Base-by-base conservation (phyloP, 1,140 invertebrate species). In the Eurosta solidaginis region DNA sequence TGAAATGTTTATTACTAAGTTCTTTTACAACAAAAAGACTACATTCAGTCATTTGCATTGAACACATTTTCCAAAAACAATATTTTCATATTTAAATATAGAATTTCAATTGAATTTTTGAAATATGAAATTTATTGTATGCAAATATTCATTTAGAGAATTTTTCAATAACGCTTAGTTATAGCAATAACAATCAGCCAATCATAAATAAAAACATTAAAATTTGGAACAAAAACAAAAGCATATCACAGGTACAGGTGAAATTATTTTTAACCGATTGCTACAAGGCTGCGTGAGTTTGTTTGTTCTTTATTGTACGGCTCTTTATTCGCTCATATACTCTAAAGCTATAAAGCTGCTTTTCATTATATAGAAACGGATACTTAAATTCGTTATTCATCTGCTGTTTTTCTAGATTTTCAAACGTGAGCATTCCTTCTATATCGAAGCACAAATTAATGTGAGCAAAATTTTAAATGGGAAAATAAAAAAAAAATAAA, bases 391-490 rank as follows among this genome's bases (percentile, higher is more conserved):
- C 40, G 17, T 40, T 68, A 68, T 68, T 68, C 36, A 20, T n/a
- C n/a, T n/a, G 59, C n/a, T 42, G 59, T 10, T 68, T 36, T 68
- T 14, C 3, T 36, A 25, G 49, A n/a, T 52, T n/a, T 52, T 22
- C 25, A 52, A 52, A 1, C 10, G 49, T 14, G 22, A n/a, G n/a
- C n/a, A 68, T 40, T 20, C 40, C 22, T 36, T n/a, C 40, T 33
- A 42, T 68, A 68, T 68, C 33, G 59, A 68, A 40, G 33, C 33
- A 10, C n/a, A 68, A 68, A 68, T 68, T 68, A 68, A 68, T 40
- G 20, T 20, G 33, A 22, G 40, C 22, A 68, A 42, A 22, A 40
- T 42, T 42, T 74, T 29, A 47, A 47, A 45, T 74, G 45, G 45
- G 17, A 25, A 74, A 45, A 74, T 74, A 47, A 3, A 12, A 17